phyloP scores from a whole-genome alignment of 2,888 invertebrate genomes.

The Cephus sareptanus region DNA sequence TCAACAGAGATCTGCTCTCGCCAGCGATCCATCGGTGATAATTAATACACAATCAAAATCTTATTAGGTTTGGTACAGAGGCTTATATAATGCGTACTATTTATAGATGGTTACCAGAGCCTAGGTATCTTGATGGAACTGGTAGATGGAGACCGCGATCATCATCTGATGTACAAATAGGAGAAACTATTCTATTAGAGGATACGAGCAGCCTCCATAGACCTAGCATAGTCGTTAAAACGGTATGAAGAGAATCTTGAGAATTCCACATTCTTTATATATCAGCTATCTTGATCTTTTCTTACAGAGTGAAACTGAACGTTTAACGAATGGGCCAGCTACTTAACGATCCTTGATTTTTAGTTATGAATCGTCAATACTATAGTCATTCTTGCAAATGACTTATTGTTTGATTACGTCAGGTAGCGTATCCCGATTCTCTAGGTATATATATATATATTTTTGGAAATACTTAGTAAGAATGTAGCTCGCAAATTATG shows the following conservation, averaged over 20 bases:
- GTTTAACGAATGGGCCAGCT: background rate
- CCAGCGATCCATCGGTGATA: conserved; percentile 70
- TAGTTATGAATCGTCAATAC: background rate
- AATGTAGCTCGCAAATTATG: background rate
- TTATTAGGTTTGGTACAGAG: background rate
- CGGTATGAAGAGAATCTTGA: background rate
- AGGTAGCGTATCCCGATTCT: background rate
- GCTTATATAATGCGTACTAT: background rate
- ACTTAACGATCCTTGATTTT: background rate
- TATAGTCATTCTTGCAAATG: background rate
- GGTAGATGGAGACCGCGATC: background rate
- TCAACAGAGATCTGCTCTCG: conserved; percentile 73
- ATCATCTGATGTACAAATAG: background rate
- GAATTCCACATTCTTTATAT: background rate
- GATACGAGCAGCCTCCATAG: background rate
- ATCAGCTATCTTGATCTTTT: background rate
- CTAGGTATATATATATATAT: background rate
- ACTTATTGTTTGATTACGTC: background rate
- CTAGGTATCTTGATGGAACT: background rate
- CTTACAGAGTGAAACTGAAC: background rate
- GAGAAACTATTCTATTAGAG: background rate
- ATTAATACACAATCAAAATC: conserved; percentile 31
- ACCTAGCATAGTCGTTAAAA: background rate
- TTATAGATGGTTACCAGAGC: background rate
- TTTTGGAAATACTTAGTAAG: background rate